Evolutionary conservation across 2,797 vertebrate species (phyloP), one percentile per base, ranked within the genome.

Genomic region (Mastacembelus armatus): DNA sequence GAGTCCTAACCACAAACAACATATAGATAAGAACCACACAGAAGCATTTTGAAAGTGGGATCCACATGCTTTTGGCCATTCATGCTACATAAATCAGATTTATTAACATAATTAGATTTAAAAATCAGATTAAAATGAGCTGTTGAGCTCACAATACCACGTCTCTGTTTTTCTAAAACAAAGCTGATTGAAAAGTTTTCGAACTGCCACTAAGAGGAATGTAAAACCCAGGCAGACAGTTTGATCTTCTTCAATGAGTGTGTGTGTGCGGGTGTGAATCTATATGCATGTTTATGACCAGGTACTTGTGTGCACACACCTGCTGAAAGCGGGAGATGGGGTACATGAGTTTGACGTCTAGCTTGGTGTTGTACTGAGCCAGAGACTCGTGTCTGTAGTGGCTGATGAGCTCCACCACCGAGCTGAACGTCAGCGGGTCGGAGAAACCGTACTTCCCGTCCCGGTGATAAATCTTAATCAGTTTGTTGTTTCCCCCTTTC

Each of bases 401-500:
- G 88, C 92, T 94, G 89, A 99, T 96, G 85, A 99, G 95, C 62
- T 98, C 96, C 91, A 96, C 95, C 55, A 98, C 97, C 0, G 97
- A 99, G 82, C 87, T 74, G 86, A 99, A 98, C 0, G 96, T 97
- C 84, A 99, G 91, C 0, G 97, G 97, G 70, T 98, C 97, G 0
- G 97, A 98, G 91, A 99, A 99, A 74, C 97, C 97, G 0, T 96
- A 98, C 87, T 95, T 96, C 51, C 96, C 96, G 57, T 98, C 96
- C 38, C 94, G 92, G 69, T 98, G 96, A 88, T 97, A 98, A 90
- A 99, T 98, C 92, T 98, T 98, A 78, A 99, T 98, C 91, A 99
- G 92, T 71, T 98, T 97, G 92, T 98, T 99, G 92, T 97, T 98
- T 67, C 97, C 97, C 64, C 96, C 95, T 91, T 98, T 98, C 94